Evolutionary conservation across 2,113 vertebrate genomes (phyloP).

Genomic region (Glaucidium brasilianum): DNA sequence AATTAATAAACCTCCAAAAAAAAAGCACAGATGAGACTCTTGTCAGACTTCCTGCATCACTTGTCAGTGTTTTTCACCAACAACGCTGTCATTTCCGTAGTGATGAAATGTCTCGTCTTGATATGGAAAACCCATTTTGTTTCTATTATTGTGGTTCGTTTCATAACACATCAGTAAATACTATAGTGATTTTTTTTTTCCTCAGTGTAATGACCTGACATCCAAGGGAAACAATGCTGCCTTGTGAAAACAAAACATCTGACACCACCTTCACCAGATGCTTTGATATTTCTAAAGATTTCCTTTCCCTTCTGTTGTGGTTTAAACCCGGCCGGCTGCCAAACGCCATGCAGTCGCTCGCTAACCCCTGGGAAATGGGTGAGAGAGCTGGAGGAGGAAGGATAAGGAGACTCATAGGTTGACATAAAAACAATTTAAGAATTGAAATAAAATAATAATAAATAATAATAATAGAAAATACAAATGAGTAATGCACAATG

Average conservation of each 20-base stretch:
- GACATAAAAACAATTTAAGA: too few relatives aligned
- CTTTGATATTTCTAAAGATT: neutral
- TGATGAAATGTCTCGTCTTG: neutral
- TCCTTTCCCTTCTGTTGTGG: neutral
- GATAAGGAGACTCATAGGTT: too few relatives aligned
- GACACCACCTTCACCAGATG: neutral
- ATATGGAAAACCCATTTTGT: neutral
- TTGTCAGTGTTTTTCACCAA: neutral
- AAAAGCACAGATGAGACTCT: neutral
- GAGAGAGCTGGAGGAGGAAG: too few relatives aligned
- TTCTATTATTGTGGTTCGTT: neutral
- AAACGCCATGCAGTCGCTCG: too few relatives aligned
- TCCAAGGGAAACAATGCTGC: neutral
- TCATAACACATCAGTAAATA: neutral
- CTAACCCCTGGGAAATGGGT: too few relatives aligned
- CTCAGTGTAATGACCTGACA: neutral
- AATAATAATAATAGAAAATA: too few relatives aligned
- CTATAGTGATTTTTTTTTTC: neutral
- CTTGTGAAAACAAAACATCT: neutral
- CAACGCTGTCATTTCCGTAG: neutral
- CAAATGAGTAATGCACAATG: too few relatives aligned
- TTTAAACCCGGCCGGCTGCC: too few relatives aligned
- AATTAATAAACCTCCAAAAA: neutral
- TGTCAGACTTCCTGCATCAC: neutral
- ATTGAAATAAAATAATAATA: too few relatives aligned